phyloP scores from a whole-genome alignment of 2,113 vertebrate species.

The Tylochromis polylepis region DNA sequence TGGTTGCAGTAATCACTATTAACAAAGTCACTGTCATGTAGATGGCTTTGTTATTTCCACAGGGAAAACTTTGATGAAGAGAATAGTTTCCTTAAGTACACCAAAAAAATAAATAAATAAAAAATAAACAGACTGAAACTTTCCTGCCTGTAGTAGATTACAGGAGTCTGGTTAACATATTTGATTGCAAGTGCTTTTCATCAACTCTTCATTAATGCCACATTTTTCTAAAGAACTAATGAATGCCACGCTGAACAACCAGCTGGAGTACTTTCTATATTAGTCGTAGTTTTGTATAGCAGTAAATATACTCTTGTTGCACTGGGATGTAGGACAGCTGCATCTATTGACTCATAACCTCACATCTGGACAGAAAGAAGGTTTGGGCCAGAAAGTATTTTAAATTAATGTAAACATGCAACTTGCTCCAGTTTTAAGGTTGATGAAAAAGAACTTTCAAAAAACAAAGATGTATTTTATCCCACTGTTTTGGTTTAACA shows the following conservation, averaged over 20 bases:
- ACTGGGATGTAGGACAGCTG: background rate
- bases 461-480: background rate
- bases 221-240: background rate
- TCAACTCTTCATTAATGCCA: background rate
- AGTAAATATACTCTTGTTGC: background rate
- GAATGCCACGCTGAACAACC: background rate
- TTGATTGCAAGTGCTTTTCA: background rate
- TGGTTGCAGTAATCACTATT: slow-evolving; percentile 9
- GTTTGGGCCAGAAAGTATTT: background rate
- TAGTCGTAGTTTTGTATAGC: background rate
- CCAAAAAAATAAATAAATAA: background rate
- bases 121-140: background rate
- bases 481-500: background rate
- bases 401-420: background rate
- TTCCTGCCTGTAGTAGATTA: background rate
- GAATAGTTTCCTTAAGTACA: background rate
- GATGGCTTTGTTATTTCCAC: background rate
- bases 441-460: background rate
- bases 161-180: background rate
- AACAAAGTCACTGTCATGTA: background rate
- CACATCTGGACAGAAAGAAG: background rate
- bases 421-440: background rate
- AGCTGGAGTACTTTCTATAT: background rate
- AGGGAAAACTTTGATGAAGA: background rate
- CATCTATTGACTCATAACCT: background rate